Percentiles rank a stretch among this genome's conserved stretches.
Evolutionary conservation across 1,140 invertebrate genomes (phyloP).

Genomic region (Monomorium pharaonis): DNA sequence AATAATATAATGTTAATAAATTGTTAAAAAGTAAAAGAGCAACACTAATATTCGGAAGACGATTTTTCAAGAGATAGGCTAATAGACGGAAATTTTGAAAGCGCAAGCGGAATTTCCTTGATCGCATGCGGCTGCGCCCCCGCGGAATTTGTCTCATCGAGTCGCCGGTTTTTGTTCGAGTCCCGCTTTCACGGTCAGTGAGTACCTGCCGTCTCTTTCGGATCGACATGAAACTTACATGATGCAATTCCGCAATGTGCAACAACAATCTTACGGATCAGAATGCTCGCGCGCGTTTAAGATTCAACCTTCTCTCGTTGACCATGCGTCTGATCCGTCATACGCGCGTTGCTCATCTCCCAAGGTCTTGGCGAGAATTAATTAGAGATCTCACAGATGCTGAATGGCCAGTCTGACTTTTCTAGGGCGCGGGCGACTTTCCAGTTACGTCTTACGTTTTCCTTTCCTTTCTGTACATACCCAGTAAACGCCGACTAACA

Average conservation of each 20-base stretch:
- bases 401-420: neutral
- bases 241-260: slow-evolving; percentile 20
- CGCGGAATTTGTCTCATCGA: neutral
- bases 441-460: neutral
- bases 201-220: neutral
- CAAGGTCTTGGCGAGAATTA: slow-evolving; percentile 13
- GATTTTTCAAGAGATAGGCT: neutral
- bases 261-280: neutral
- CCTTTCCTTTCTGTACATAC: neutral
- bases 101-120: neutral
- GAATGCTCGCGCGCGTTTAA: neutral
- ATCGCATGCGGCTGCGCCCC: fast-evolving
- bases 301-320: slow-evolving; percentile 11
- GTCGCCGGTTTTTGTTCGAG: neutral
- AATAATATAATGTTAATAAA: neutral
- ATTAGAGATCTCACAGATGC: neutral
- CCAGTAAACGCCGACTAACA: too few species aligned
- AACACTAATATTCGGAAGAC: neutral
- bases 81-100: neutral
- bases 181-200: neutral
- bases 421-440: neutral
- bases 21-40: neutral
- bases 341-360: neutral
- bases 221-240: neutral
- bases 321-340: neutral